Percentiles rank a stretch among this genome's conserved stretches.
Evolutionary conservation across 2,797 vertebrate species (phyloP).

Genomic region (Hyperoplus immaculatus): DNA sequence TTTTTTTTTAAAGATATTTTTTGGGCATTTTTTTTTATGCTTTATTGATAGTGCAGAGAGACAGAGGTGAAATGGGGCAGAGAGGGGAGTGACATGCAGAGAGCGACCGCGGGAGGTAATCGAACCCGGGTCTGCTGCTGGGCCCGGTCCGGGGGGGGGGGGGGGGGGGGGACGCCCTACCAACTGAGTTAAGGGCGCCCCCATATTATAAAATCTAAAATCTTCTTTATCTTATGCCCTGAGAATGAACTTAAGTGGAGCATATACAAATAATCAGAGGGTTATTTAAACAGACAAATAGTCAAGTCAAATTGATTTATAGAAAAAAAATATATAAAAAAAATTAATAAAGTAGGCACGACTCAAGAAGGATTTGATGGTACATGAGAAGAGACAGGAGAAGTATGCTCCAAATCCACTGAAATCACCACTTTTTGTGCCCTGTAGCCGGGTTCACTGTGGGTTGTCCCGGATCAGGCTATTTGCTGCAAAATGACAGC

Average conservation of each 20-base stretch:
- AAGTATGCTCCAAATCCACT: too few relatives aligned
- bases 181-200: too few relatives aligned
- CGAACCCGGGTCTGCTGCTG: too few relatives aligned
- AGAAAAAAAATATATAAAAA: not conserved
- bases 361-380: not conserved
- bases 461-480: not conserved
- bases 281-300: not conserved
- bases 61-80: too few relatives aligned
- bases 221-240: not conserved
- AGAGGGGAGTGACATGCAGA: too few relatives aligned
- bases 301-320: not conserved
- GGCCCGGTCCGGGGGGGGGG: too few relatives aligned
- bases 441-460: not conserved
- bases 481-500: not conserved
- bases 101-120: too few relatives aligned
- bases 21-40: too few relatives aligned
- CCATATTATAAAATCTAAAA: too few relatives aligned
- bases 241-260: not conserved
- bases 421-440: not conserved
- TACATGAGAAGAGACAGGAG: not conserved
- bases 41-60: too few relatives aligned
- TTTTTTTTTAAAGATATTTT: too few relatives aligned
- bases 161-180: too few relatives aligned
- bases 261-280: not conserved
- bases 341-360: not conserved